Evolutionary conservation across 2,888 invertebrate genomes (phyloP), one percentile per base, ranked within the genome.

Genomic region (Melanotus villosus): DNA sequence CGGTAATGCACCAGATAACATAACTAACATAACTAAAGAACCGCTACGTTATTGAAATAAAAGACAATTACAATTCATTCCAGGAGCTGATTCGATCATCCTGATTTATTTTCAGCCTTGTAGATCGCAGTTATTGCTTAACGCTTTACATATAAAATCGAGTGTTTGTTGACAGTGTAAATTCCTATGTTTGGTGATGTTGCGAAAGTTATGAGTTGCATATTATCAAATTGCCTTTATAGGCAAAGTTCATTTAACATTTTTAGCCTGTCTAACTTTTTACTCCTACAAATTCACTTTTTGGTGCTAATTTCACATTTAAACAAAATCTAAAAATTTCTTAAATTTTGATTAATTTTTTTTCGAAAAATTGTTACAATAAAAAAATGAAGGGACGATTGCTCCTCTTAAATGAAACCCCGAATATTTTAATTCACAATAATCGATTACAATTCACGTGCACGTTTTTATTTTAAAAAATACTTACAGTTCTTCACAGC

Each of bases 401-500:
- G n/a, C n/a, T n/a, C n/a, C n/a, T n/a, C n/a, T n/a, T n/a, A n/a
- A n/a, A n/a, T n/a, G n/a, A n/a, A n/a, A n/a, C n/a, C n/a, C n/a
- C n/a, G n/a, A n/a, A n/a, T n/a, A n/a, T n/a, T n/a, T n/a, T n/a
- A n/a, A n/a, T n/a, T n/a, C n/a, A n/a, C n/a, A n/a, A n/a, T n/a
- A n/a, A n/a, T n/a, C n/a, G n/a, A n/a, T n/a, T n/a, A n/a, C 10
- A 34, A 30, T 12, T 2, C 58, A 58, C 58, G 58, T 58, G 52
- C 52, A 34, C 43, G 21, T 23, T n/a, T n/a, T n/a, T n/a, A n/a
- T n/a, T n/a, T n/a, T 10, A 43, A 21, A 41, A 30, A 21, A 58
- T 50, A 65, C 65, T 65, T 65, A 65, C 65, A 32, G 47, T 12
- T 38, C n/a, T 1, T 54, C 57, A 65, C 58, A 65, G 34, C 23